Percentiles rank a stretch among this genome's conserved stretches.
phyloP scores from a whole-genome alignment of 2,888 invertebrate species.

The Meganola albula region DNA sequence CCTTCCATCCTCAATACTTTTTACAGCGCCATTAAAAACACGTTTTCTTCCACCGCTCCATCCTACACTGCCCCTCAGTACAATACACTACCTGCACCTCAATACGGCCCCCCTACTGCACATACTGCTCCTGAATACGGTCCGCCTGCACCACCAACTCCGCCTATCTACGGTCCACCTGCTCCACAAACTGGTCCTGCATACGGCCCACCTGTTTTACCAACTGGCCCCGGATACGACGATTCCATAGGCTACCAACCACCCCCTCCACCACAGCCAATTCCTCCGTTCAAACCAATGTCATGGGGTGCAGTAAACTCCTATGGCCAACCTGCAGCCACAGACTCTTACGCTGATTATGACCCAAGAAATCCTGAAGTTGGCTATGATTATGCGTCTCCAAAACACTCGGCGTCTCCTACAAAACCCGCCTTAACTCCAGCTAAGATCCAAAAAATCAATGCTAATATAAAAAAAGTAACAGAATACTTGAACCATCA shows the following conservation, averaged over 20 bases:
- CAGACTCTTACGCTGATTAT: conserved; percentile 52
- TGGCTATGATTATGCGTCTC: conserved; percentile 42
- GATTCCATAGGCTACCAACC: conserved; percentile 40
- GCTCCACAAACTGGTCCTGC: conserved; percentile 7
- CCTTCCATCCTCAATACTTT: conserved; percentile 58
- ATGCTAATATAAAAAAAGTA: conserved; percentile 54
- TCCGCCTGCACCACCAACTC: conserved; percentile 3
- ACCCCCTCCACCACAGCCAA: conserved; percentile 51
- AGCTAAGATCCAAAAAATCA: conserved; percentile 66
- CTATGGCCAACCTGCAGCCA: conserved; percentile 61
- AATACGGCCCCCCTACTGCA: conserved; percentile 5
- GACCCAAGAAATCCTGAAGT: conserved; percentile 40
- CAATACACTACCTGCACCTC: not conserved
- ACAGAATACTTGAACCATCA: conserved; percentile 46
- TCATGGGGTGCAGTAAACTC: conserved; percentile 63
- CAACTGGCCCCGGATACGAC: conserved; percentile 23
- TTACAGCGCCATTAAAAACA: conserved; percentile 62
- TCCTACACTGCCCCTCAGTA: conserved; percentile 11
- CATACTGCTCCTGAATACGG: conserved; percentile 5
- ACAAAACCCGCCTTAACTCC: conserved; percentile 42
- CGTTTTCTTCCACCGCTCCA: conserved; percentile 35
- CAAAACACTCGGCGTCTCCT: conserved; percentile 45
- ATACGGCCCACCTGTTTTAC: conserved; percentile 11
- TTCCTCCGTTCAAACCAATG: conserved; percentile 55
- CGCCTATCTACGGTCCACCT: conserved; percentile 2